These are phyloP conservation scores for Periophthalmus magnuspinnatus DNA, from an alignment of 2,797 vertebrate genomes.

Conservation along the genomic window DNA sequence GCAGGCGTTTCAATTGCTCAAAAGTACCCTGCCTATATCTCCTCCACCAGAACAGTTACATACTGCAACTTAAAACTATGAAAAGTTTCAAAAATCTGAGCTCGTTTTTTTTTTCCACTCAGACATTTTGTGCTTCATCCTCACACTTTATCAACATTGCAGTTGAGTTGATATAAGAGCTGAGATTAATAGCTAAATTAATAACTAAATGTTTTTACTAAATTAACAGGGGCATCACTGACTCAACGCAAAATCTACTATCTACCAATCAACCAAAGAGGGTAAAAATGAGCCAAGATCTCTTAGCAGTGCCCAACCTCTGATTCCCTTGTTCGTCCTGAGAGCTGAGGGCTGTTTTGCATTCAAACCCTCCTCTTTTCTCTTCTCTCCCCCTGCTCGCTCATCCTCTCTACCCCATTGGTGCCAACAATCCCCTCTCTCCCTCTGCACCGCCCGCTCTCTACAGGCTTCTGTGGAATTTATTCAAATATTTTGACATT, in stretches of 20 bases:
- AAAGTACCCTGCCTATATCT: no score
- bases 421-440: slow-evolving; percentile 69
- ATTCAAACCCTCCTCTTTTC: slow-evolving; percentile 42
- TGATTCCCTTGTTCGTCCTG: slow-evolving; percentile 58
- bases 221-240: neutral
- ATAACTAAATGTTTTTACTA: neutral
- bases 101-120: neutral
- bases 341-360: slow-evolving; percentile 59
- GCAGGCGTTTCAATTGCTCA: no score
- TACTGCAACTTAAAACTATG: no score
- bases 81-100: neutral
- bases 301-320: slow-evolving; percentile 38
- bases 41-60: no score
- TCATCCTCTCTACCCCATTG: slow-evolving; percentile 68
- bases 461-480: slow-evolving; percentile 87
- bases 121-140: no score
- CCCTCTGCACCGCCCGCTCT: slow-evolving; percentile 58
- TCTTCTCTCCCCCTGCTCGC: slow-evolving; percentile 49
- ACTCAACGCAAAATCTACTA: neutral
- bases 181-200: no score
- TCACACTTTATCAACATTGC: no score
- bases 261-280: slow-evolving; percentile 4
- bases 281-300: slow-evolving; percentile 48
- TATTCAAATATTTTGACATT: slow-evolving; percentile 99
- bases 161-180: no score